Base-by-base conservation (phyloP, 1,140 invertebrate genomes). In the Brachionus manjavacas region DNA sequence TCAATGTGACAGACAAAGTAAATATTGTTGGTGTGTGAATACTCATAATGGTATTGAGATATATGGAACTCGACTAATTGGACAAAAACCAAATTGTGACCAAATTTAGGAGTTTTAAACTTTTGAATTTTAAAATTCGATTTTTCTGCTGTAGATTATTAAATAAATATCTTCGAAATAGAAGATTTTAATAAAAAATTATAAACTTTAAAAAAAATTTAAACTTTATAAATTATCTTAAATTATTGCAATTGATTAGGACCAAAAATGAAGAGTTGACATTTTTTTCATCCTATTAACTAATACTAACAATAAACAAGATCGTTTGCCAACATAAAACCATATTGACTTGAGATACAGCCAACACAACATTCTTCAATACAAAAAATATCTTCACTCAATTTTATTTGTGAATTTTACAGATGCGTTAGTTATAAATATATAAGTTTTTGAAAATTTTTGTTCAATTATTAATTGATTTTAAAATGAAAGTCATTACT, bases 11-110 rank as follows among this genome's bases (percentile, higher is more conserved):
- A 60, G 60, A n/a, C 55, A 72, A 23, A 20, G 39, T 4, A 46
- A 55, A 28, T 83, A 70, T 68, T 83, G 80, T 68, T 83, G 80
- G 80, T 83, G 80, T 72, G 80, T 83, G 20, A 68, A 83, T 72
- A 66, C 11, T 23, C 55, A 83, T 3, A 83, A 46, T 49, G 80
- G 80, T 3, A 68, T 83, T 66, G 80, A 83, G 23, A 20, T 68
- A 23, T 66, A 83, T 72, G 80, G 80, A 14, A 83, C 55, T 2
- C 23, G 80, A 43, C 46, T 43, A n/a, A 28, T 76, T 28, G 72
- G 41, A 23, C 41, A 76, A 76, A 76, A 46, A 46, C 72, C 72
- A 49, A 76, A 49, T 49, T 76, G 72, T 76, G 52, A 20, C 14
- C 14, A 46, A 7, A 46, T 12, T 46, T 46, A 12, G 14, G 43